Evolutionary conservation across 53 echinoderm and acorn worm genomes (phyloP), one percentile per base, ranked within the genome.

Genomic region (Patiria pectinifera): DNA sequence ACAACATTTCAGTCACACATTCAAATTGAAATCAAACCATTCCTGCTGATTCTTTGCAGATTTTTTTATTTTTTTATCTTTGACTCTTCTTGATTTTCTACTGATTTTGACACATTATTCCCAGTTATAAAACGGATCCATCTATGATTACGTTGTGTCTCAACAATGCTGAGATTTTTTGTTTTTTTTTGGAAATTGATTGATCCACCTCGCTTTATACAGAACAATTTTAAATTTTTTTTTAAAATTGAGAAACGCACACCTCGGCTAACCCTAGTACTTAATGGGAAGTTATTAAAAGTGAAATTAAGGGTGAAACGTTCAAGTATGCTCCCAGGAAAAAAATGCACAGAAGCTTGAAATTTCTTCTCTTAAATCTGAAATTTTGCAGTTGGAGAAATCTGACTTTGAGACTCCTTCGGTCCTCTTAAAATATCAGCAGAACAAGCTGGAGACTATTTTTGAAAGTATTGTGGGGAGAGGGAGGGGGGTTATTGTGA

Each of bases 401-500:
- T 45, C 26, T 48, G 70, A 76, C 49, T 79, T 80, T 87, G 21
- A 49, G 86, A 14, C 86, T n/a, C 76, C 60, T 35, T 80, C 59
- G 61, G 63, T 9, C 59, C 59, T 19, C 60, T n/a, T 84, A 2
- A 71, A 84, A 78, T 47, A 13, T 26, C 92, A 72, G 15, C 66
- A 11, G 35, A 35, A 35, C 35, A 35, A 0, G 35, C 35, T 35
- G 72, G 91, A 91, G 14, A 69, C 66, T 3, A 49, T 91, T 26
- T 94, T 79, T 86, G 77, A 91, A 60, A 71, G 60, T 13, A 92
- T 62, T 25, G 24, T 82, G n/a, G n/a, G n/a, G n/a, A n/a, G n/a
- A n/a, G n/a, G n/a, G 11, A 71, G 61, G 69, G 96, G 94, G 46
- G 87, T 72, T 14, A 94, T 94, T 59, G 75, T 91, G 14, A 92